A percentile compares a stretch with the other conserved stretches of the same genome.
Conservation (phyloP, 2,113 vertebrate genomes). For the Lophius piscatorius region DNA sequence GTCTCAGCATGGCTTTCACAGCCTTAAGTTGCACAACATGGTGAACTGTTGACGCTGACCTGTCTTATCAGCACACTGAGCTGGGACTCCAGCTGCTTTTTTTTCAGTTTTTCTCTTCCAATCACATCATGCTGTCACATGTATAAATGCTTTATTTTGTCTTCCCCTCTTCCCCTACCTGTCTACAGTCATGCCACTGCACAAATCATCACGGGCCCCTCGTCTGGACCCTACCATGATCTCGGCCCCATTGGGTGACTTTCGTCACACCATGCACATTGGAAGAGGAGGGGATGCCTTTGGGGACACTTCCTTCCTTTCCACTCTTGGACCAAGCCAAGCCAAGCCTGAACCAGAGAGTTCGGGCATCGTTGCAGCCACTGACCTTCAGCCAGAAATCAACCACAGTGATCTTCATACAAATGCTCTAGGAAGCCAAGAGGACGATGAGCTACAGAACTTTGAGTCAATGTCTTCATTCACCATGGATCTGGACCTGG, state of each 20-base stretch:
- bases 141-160: too few species aligned
- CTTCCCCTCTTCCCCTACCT: constrained; percentile 7
- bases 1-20: constrained; percentile 79
- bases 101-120: not conserved
- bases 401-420: constrained; percentile 37
- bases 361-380: constrained; percentile 16
- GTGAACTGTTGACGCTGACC: constrained; percentile 26
- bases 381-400: constrained; percentile 29
- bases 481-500: constrained; percentile 84
- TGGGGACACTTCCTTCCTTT: constrained; percentile 90
- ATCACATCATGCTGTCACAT: too few species aligned
- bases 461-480: constrained; percentile 77
- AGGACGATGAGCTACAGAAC: constrained; percentile 59
- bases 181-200: constrained; percentile 83
- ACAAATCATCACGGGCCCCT: constrained; percentile 82
- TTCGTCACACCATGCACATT: constrained; percentile 91
- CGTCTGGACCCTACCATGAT: constrained; percentile 87
- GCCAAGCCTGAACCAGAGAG: constrained; percentile 46
- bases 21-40: constrained; percentile 69
- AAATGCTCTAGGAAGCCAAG: constrained; percentile 31
- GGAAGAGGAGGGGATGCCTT: constrained; percentile 88
- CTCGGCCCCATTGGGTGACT: constrained; percentile 88
- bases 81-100: not conserved
- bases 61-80: constrained; percentile 34
- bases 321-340: constrained; percentile 76